Base-by-base conservation (phyloP, 2,888 invertebrate species). In the Nowickia ferox region DNA sequence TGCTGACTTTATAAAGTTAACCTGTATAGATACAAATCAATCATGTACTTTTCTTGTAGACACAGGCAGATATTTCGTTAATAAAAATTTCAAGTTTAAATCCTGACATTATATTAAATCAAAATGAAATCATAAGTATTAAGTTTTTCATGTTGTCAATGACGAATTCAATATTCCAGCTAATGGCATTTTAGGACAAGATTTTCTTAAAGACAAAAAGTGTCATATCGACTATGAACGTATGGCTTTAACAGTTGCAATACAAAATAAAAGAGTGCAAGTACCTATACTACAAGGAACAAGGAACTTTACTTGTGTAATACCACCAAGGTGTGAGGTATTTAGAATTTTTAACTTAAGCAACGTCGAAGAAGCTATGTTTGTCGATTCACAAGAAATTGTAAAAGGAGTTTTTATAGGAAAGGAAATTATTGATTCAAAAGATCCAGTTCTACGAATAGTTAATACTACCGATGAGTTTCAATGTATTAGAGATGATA, bases 301-400 rank as follows among this genome's bases (percentile, higher is more conserved):
- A n/a, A 53, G n/a, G 1, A 44, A 59, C n/a, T 59, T 30, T 68
- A 44, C 42, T 42, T 63, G 63, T 13, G n/a, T 76, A 44, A 30
- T 76, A 1, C 71, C 55, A 30, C 79, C 65, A 1, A 22, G 79
- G 11, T 61, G 71, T 38, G 71, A 79, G 42, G 79, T 71, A 8
- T 78, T 42, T n/a, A 19, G 69, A 68, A 17, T 22, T 15, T 78
- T 69, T 61, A 51, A 51, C 13, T 42, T 78, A 9, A 5, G 30
- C 1, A 13, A 53, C 5, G 4, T 59, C 13, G 42, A 1, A n/a
- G 61, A 69, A 61, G 61, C 69, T 10, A 51, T 61, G 51, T 78
- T 69, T 42, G 48, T 78, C 1, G 61, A 78, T 40, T 69, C 40
- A 0, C 78, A 78, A 22, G 69, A 78, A 69, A 6, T 78, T 44